Conservation (phyloP, 2,113 vertebrate species). For the Collichthys lucidus region DNA sequence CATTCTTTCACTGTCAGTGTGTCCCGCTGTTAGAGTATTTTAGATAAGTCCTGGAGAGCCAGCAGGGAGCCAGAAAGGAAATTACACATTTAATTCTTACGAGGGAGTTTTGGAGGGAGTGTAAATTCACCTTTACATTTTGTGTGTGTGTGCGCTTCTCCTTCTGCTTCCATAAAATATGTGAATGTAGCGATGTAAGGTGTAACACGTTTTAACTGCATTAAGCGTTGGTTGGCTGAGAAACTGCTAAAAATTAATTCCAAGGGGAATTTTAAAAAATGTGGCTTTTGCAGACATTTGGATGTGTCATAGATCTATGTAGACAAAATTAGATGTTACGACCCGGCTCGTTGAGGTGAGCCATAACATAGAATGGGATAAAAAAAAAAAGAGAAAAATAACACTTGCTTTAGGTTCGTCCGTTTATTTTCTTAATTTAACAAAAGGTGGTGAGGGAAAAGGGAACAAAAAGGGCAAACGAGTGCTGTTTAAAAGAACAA, state of each 20-base stretch:
- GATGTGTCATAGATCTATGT: background rate
- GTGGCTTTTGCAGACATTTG: background rate
- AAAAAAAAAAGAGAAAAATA: no score
- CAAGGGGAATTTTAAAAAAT: background rate
- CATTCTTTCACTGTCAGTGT: slow-evolving; percentile 39
- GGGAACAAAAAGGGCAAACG: no score
- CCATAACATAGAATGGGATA: no score
- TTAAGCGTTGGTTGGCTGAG: background rate
- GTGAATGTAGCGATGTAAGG: background rate
- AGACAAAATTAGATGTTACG: background rate
- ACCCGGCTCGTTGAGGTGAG: no score
- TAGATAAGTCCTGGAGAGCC: slow-evolving; percentile 30
- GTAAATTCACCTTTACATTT: background rate
- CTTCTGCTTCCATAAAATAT: background rate
- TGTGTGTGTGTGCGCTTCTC: background rate
- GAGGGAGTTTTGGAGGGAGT: background rate
- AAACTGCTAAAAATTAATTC: background rate
- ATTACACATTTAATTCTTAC: slow-evolving; percentile 12
- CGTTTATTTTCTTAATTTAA: no score
- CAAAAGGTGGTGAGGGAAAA: no score
- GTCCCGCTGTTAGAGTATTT: slow-evolving; percentile 33
- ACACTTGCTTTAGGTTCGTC: no score
- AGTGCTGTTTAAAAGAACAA: no score
- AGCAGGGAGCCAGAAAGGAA: slow-evolving; percentile 23
- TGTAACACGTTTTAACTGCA: slow-evolving; percentile 3